Evolutionary conservation across 2,888 invertebrate genomes (phyloP).

Genomic region (Digitonthophagus gazella): DNA sequence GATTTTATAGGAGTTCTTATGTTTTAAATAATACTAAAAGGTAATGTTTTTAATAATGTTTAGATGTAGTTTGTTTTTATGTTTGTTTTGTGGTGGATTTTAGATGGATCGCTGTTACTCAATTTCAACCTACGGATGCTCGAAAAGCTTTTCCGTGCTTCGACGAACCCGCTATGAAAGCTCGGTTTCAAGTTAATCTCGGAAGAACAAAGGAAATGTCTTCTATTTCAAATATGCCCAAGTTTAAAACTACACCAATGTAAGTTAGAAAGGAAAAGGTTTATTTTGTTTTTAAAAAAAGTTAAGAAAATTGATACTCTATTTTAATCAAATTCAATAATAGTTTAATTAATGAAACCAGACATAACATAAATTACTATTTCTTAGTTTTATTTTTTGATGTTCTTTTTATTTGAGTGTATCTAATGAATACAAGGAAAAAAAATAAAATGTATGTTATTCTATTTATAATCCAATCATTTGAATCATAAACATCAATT

Average conservation of each 20-base stretch:
- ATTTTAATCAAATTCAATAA: no score
- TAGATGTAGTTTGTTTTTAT: not conserved
- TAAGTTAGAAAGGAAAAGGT: no score
- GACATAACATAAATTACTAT: no score
- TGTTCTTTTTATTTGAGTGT: no score
- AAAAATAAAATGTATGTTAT: no score
- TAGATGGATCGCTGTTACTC: slow-evolving; percentile 79
- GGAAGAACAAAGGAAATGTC: slow-evolving; percentile 70
- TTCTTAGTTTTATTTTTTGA: no score
- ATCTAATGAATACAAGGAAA: no score
- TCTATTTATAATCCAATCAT: no score
- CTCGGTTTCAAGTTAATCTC: slow-evolving; percentile 74
- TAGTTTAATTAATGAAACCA: no score
- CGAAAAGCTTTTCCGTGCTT: slow-evolving; percentile 83
- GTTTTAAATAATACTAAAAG: slow-evolving; percentile 65
- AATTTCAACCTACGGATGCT: slow-evolving; percentile 81
- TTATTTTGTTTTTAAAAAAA: not conserved
- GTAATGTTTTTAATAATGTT: slow-evolving; percentile 48
- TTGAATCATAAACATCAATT: no score
- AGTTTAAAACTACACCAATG: slow-evolving; percentile 53
- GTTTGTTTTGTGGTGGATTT: slow-evolving; percentile 31
- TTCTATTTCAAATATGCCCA: slow-evolving; percentile 78
- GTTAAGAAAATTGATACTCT: not conserved
- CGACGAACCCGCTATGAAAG: slow-evolving; percentile 83
- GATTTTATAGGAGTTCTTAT: slow-evolving; percentile 83